Base-by-base conservation (phyloP, 2,888 invertebrate species). In the Diploptera punctata region DNA sequence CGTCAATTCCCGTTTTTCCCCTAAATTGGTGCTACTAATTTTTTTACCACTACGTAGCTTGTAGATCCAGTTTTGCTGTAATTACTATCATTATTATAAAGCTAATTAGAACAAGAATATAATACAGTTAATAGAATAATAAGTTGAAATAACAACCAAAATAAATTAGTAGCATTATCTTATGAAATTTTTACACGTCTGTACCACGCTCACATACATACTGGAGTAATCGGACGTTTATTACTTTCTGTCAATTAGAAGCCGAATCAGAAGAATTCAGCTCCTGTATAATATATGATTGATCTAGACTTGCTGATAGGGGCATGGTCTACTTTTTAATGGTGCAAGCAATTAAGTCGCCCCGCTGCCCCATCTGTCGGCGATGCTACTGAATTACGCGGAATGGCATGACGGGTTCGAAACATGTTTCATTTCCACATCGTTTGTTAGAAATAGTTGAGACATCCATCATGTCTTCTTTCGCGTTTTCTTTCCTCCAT, bases 361-460 rank as follows among this genome's bases (percentile, higher is more conserved):
- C 29, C n/a, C 31, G 29, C 57, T 57, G 57, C 57, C 57, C 57
- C 57, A 57, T 57, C 57, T 57, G 57, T 57, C 57, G 57, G 57
- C 29, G 26, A 26, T 57, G 31, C 31, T 57, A 4, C 57, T 57
- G 57, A 57, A 57, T 57, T 57, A 57, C 57, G 57, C 57, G 29
- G 31, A 57, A 57, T 31, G 31, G 57, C 57, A 57, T 29, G 26
- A 52, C 52, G 21, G n/a, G 24, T 21, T 52, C 52, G 52, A 52
- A 33, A 57, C 57, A 57, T 57, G 57, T 29, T 57, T 57, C 57
- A 57, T 57, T 57, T 57, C 57, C 57, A 57, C 57, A n/a, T 57
- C 57, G 57, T 57, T 57, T 57, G 57, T 57, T 57, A 57, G 26
- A 57, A 57, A 57, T 31, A 29, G 57, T 31, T 57, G 57, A 57